These are phyloP conservation scores for Pagetopsis macropterus DNA, from an alignment of 2,797 vertebrate species.

Conservation along the genomic window DNA sequence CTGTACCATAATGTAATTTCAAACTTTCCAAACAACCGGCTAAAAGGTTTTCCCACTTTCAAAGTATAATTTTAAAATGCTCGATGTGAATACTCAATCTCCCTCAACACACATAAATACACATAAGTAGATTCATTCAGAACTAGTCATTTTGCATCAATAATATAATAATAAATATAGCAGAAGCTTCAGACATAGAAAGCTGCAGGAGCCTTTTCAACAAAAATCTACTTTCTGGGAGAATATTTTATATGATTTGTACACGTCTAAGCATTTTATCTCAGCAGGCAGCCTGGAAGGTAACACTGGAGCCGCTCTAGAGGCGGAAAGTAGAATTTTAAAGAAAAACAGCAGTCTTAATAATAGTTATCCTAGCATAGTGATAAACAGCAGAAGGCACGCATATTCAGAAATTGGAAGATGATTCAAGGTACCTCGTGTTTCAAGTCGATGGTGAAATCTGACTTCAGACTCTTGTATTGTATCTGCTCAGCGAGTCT, in stretches of 20 bases:
- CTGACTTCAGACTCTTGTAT: conserved; percentile 87
- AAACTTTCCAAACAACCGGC: background rate
- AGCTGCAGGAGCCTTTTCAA: conserved; percentile 2
- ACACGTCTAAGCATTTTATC: conserved; percentile 4
- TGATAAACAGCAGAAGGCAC: background rate
- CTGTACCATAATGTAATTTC: too few relatives aligned
- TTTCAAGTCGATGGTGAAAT: conserved; percentile 95
- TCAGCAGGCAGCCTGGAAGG: conserved; percentile 17
- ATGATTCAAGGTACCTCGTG: conserved; percentile 83
- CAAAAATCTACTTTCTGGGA: background rate
- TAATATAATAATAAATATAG: background rate
- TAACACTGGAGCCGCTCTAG: background rate
- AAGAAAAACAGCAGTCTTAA: background rate
- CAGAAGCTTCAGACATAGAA: background rate
- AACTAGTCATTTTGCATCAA: background rate
- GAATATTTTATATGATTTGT: background rate
- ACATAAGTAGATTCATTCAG: background rate
- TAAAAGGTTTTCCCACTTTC: background rate
- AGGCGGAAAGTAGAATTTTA: background rate
- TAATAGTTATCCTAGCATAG: background rate
- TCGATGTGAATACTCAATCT: background rate
- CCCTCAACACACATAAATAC: too few relatives aligned
- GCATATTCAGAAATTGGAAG: background rate
- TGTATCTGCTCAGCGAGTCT: conserved; percentile 88
- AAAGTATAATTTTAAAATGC: background rate